These are phyloP conservation scores for Lepus timidus DNA, from an alignment of 2,113 vertebrate species.

Conservation along the genomic window DNA sequence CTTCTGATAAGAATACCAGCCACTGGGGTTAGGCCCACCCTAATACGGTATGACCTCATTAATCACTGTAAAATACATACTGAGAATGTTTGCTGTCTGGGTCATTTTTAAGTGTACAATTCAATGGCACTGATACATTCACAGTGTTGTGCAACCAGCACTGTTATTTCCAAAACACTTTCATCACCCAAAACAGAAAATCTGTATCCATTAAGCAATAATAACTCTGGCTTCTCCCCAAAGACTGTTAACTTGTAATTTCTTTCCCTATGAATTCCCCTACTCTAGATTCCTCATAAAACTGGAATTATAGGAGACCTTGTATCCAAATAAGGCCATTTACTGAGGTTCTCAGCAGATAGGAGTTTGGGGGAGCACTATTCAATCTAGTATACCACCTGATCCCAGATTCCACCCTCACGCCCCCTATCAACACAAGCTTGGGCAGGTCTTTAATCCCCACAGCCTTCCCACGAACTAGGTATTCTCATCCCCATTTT, in stretches of 20 bases:
- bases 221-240: neutral
- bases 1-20: neutral
- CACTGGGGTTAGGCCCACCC: neutral
- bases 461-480: neutral
- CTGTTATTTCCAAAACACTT: neutral
- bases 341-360: too few species aligned
- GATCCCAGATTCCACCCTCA: neutral
- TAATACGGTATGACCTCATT: neutral
- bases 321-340: neutral
- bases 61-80: neutral
- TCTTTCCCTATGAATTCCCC: neutral
- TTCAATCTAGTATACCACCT: neutral
- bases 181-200: neutral
- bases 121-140: neutral
- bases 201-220: neutral
- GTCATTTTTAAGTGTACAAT: neutral
- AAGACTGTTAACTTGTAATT: neutral
- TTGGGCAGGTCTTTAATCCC: neutral
- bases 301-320: neutral
- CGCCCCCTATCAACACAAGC: neutral
- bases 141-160: neutral
- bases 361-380: neutral
- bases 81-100: neutral
- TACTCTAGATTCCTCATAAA: neutral
- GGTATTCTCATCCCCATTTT: neutral